Evolutionary conservation across 1,140 invertebrate genomes (phyloP), one percentile per base, ranked within the genome.

Genomic region (Drosophila sucinea): DNA sequence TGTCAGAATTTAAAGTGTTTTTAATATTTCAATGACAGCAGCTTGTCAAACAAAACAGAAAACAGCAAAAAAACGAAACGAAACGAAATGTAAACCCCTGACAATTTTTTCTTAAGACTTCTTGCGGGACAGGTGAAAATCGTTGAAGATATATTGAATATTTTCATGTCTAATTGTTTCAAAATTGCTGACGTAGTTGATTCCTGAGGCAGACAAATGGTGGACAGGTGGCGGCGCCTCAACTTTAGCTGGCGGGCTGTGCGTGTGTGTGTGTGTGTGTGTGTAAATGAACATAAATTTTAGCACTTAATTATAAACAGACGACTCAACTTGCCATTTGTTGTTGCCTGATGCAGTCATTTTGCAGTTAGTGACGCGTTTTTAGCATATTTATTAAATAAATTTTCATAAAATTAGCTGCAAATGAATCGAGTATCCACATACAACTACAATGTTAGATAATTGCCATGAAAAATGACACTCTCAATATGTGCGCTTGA

Each of bases 1-100:
- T 81, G 80, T 75, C 84, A 80, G 47, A 58, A 44, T 79, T 68
- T 67, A 84, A 87, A 86, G 81, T 86, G 78, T 87, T 87, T 87
- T 89, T 87, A 87, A 87, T 87, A 87, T 87, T 87, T 89, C 84
- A 89, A 68, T 87, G 84, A 87, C 84, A 87, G 84, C 58, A 73
- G 79, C 82, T 77, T 83, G 83, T 87, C 83, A 87, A 77, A 80
- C 64, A 73, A 61, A 27, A 6, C 41, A 29, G 38, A 63, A 25
- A 30, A 17, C 17, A 17, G 17, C 44, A 33, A 11, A 47, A 47
- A 75, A 60, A 17, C 3, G n/a, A n/a, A n/a, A n/a, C 41, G 23
- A 51, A 63, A 27, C 47, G 70, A 82, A 83, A 78, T 75, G 65
- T 77, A 83, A 79, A 69, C 73, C 68, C 65, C 54, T 79, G 82